phyloP scores from a whole-genome alignment of 2,797 vertebrate species.

The Gastrophryne carolinensis region DNA sequence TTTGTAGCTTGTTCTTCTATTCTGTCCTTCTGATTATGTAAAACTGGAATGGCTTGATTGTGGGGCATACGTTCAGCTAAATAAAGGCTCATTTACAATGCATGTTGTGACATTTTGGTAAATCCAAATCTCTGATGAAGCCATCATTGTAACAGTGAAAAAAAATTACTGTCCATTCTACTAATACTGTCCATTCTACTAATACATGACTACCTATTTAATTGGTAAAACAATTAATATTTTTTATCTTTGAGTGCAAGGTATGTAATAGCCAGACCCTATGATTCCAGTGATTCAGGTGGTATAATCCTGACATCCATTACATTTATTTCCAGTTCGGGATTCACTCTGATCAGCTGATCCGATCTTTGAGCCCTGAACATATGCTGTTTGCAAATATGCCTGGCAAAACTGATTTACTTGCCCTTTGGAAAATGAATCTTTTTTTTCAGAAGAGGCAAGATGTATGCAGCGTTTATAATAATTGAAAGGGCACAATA shows the following conservation, averaged over 20 bases:
- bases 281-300: not conserved
- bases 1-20: no score
- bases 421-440: constrained; percentile 52
- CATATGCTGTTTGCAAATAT: constrained; percentile 37
- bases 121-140: no score
- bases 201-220: not conserved
- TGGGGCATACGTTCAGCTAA: no score
- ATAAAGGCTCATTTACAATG: no score
- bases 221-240: not conserved
- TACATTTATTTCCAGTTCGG: not conserved
- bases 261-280: not conserved
- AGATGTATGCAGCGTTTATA: constrained; percentile 50
- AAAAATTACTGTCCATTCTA: not conserved
- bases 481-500: constrained; percentile 54
- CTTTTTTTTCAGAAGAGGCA: constrained; percentile 36
- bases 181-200: not conserved
- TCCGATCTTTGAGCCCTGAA: constrained; percentile 22
- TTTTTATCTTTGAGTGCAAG: not conserved
- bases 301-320: not conserved
- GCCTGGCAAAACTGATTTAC: constrained; percentile 42
- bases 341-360: constrained; percentile 16
- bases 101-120: no score
- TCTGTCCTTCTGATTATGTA: no score
- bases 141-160: not conserved
- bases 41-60: no score